A percentile compares a stretch with the other conserved stretches of the same genome.
Conservation (phyloP, 2,888 invertebrate genomes). For the Galerucella pusilla region DNA sequence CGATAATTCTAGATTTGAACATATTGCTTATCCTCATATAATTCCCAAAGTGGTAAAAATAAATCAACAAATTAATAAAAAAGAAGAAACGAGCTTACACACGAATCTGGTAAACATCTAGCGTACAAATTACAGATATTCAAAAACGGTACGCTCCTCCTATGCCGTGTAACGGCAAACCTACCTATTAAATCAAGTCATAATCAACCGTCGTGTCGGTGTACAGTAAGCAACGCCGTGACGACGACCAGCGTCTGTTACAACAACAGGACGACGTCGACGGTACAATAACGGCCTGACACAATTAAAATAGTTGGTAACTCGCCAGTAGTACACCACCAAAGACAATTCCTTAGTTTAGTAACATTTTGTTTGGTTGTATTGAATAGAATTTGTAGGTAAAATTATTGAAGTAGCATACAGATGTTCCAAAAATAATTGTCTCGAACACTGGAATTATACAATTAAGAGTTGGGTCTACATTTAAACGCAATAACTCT, state of each 20-base stretch:
- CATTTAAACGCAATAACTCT: too few species aligned
- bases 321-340: conserved; percentile 44
- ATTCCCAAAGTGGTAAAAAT: too few species aligned
- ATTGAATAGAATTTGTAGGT: background rate
- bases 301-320: conserved; percentile 50
- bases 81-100: background rate
- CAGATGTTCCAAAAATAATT: too few species aligned
- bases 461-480: too few species aligned
- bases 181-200: conserved; percentile 34
- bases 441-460: too few species aligned
- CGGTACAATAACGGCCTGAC: conserved; percentile 36
- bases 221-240: conserved; percentile 34
- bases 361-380: conserved; percentile 24
- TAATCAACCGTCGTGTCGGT: conserved; percentile 39
- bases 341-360: conserved; percentile 48
- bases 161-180: conserved; percentile 20
- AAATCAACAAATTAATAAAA: background rate
- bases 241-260: conserved; percentile 40
- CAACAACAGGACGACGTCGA: conserved; percentile 42
- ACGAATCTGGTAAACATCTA: background rate
- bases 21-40: too few species aligned
- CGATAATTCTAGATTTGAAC: too few species aligned
- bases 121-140: conserved; percentile 2
- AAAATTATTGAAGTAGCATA: background rate
- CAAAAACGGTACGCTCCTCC: conserved; percentile 13